Evolutionary conservation across 2,797 vertebrate species (phyloP), one percentile per base, ranked within the genome.

Genomic region (Sparidentex hasta): DNA sequence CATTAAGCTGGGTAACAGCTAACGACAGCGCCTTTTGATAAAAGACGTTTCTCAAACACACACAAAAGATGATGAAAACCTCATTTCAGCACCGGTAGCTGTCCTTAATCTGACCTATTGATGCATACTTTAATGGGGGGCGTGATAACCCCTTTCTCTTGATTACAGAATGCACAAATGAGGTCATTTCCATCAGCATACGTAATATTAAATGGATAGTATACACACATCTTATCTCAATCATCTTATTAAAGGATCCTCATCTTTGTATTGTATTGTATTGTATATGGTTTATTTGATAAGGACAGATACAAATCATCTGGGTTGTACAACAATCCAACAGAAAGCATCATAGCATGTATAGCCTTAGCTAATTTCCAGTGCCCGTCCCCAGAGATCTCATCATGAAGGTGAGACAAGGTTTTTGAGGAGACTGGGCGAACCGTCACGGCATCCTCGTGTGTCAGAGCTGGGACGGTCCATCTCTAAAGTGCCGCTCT

Each of bases 61-160:
- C 7, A 47, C 29, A 70, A 57, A 58, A 64, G 46, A 74, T 80
- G 62, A 80, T 82, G 61, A 80, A 64, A 84, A 65, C 2, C 5
- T 47, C 7, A 25, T 69, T 65, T 76, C 33, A 66, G 61, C 69
- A 58, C 47, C 29, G 59, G 57, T 21, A 71, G 20, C 66, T 67
- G 11, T 54, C 44, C 47, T 29, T 12, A 14, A 20, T 29, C 5
- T 21, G 12, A 58, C 23, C 17, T 23, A 29, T 65, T 58, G 21
- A 11, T 52, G 46, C 9, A 44, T 50, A 27, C 47, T 8, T 29
- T 27, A 38, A 8, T 70, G 54, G 50, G 18, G n/a, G 16, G 27
- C 29, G 41, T 25, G 56, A 63, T 44, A 7, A 44, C 55, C 23
- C 43, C 46, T 7, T 43, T 14, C 23, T 70, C 71, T 73, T 74